phyloP scores from a whole-genome alignment of 2,113 vertebrate species.

The Channa maculata region DNA sequence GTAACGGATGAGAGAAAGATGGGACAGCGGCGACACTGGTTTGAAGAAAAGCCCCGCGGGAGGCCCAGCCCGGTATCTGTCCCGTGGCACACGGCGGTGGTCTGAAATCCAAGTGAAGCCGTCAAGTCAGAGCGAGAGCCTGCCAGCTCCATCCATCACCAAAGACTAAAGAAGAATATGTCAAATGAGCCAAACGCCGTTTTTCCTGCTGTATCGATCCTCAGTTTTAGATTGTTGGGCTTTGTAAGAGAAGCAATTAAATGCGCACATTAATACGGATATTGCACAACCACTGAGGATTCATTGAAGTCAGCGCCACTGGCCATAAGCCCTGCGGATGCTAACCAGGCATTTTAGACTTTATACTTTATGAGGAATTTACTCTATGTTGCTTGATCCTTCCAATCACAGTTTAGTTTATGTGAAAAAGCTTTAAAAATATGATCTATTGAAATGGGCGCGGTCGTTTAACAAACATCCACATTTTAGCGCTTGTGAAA shows the following conservation, averaged over 20 bases:
- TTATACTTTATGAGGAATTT: too few species aligned
- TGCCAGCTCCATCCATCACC: constrained; percentile 64
- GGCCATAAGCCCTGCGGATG: background rate
- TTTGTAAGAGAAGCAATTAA: constrained; percentile 13
- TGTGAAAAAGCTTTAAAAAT: too few species aligned
- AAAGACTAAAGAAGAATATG: constrained; percentile 30
- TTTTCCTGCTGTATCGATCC: constrained; percentile 36
- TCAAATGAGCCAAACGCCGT: constrained; percentile 31
- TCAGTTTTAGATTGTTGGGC: constrained; percentile 6
- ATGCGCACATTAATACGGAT: background rate
- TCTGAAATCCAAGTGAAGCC: constrained; percentile 49
- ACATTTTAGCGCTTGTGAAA: background rate
- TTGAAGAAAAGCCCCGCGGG: constrained; percentile 70
- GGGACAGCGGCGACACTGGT: constrained; percentile 46
- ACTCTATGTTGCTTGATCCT: too few species aligned
- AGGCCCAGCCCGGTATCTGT: constrained; percentile 66
- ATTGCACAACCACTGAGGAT: background rate
- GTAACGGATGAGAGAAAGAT: constrained; percentile 65
- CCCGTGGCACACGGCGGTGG: constrained; percentile 60
- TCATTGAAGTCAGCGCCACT: background rate
- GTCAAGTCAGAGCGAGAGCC: constrained; percentile 67
- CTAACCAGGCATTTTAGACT: too few species aligned
- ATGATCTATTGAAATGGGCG: background rate
- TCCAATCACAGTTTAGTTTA: too few species aligned
- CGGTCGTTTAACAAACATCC: background rate